These are phyloP conservation scores for Synanthedon myopaeformis DNA, from an alignment of 2,888 invertebrate genomes.

Conservation along the genomic window DNA sequence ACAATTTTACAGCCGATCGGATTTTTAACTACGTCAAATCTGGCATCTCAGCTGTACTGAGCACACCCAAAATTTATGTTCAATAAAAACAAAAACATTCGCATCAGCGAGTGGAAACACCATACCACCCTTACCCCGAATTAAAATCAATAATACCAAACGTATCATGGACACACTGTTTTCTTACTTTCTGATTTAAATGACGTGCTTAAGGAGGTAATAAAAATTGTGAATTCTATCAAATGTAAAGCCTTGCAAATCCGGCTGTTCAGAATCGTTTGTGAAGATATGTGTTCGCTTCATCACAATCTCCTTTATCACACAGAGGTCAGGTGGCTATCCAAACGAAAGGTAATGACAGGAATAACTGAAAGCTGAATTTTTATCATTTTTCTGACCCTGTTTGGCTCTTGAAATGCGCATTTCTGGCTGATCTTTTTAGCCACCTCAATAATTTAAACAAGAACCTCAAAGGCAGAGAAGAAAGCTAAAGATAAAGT, in stretches of 20 bases:
- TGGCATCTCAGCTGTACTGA: too few species aligned
- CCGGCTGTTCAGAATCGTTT: conserved; percentile 15
- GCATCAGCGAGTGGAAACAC: too few species aligned
- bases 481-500: conserved; percentile 9
- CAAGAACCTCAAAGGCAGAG: conserved; percentile 10
- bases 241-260: conserved; percentile 15
- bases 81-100: too few species aligned
- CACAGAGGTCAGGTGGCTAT: conserved; percentile 16
- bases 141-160: too few species aligned
- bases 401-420: conserved; percentile 15
- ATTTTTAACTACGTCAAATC: too few species aligned
- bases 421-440: conserved; percentile 15
- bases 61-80: too few species aligned
- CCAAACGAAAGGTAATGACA: conserved; percentile 1
- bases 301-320: conserved; percentile 5
- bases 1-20: too few species aligned
- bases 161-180: too few species aligned
- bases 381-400: conserved; percentile 3
- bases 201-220: conserved; percentile 10
- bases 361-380: conserved; percentile 1
- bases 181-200: too few species aligned
- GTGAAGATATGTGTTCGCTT: conserved; percentile 19
- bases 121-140: too few species aligned
- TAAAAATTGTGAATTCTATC: conserved; percentile 15
- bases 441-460: conserved; percentile 12